These are phyloP conservation scores for Tetraodon nigroviridis DNA, from an alignment of 2,113 vertebrate genomes.

Conservation along the genomic window DNA sequence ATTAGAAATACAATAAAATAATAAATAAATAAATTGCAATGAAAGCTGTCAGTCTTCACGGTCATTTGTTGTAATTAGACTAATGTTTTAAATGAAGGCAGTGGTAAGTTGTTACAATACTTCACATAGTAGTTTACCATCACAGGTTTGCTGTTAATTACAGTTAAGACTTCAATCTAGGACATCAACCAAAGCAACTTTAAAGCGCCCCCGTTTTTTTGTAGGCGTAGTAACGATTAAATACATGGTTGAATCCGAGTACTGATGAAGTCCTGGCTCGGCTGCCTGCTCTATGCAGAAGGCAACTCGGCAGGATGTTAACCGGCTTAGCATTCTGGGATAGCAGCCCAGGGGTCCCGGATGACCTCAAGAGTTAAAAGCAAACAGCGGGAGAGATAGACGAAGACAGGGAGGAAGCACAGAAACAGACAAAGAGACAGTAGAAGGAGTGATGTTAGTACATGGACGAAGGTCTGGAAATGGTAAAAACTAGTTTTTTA, in stretches of 20 bases:
- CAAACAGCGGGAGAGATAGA: conserved; percentile 73
- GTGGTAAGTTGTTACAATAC: conserved; percentile 5
- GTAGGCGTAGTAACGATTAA: conserved; percentile 29
- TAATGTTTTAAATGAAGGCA: conserved; percentile 25
- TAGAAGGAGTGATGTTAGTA: conserved; percentile 39
- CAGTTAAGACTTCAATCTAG: background rate
- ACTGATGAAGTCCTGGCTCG: conserved; percentile 62
- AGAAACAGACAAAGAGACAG: conserved; percentile 42
- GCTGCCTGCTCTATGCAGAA: conserved; percentile 68
- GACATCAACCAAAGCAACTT: conserved; percentile 14
- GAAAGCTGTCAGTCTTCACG: conserved; percentile 26
- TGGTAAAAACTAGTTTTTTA: background rate
- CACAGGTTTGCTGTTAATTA: conserved; percentile 13
- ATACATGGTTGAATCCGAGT: conserved; percentile 45
- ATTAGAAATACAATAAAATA: conserved; percentile 23
- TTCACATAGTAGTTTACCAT: conserved; percentile 11
- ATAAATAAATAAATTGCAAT: conserved; percentile 5
- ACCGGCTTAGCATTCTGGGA: conserved; percentile 73
- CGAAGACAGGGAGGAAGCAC: conserved; percentile 54
- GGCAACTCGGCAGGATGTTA: conserved; percentile 72
- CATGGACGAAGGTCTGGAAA: conserved; percentile 19
- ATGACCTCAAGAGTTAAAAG: conserved; percentile 78
- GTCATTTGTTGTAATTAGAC: conserved; percentile 20
- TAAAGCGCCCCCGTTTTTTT: conserved; percentile 18
- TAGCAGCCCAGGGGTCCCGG: conserved; percentile 73